A percentile compares a stretch with the other conserved stretches of the same genome.
These are phyloP conservation scores for Epirrhoe tristata DNA, from an alignment of 2,888 invertebrate genomes.

Conservation along the genomic window DNA sequence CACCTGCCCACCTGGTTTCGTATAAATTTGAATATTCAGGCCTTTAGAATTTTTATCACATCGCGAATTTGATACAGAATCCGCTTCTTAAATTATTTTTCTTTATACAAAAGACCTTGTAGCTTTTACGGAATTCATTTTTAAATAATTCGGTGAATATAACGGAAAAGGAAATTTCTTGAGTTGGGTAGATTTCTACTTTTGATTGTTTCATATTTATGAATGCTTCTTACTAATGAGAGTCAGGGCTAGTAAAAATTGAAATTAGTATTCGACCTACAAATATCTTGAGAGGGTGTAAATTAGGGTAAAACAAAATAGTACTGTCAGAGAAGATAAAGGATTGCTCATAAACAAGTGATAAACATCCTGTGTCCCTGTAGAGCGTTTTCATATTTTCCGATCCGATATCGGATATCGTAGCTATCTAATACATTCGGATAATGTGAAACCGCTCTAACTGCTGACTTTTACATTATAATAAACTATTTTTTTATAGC, in stretches of 20 bases:
- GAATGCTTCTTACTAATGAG: constrained; percentile 43
- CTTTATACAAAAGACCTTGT: constrained; percentile 45
- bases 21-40: constrained; percentile 68
- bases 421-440: too few species aligned
- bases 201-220: constrained; percentile 47
- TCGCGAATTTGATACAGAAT: constrained; percentile 60
- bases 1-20: constrained; percentile 59
- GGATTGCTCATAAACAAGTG: constrained; percentile 67
- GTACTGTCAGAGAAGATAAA: constrained; percentile 52
- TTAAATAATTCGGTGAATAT: constrained; percentile 46
- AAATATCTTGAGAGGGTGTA: constrained; percentile 30
- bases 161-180: constrained; percentile 38
- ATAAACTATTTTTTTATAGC: too few species aligned
- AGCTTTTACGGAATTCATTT: constrained; percentile 47
- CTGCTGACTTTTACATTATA: neutral
- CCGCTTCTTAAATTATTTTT: constrained; percentile 51
- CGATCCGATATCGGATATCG: too few species aligned
- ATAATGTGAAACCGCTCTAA: too few species aligned
- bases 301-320: constrained; percentile 57
- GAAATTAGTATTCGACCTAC: constrained; percentile 39
- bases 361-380: constrained; percentile 56
- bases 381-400: too few species aligned
- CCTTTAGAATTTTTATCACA: constrained; percentile 60
- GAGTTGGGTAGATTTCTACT: constrained; percentile 42
- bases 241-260: constrained; percentile 38